Conservation (phyloP, 2,113 vertebrate species). For the Alligator sinensis region DNA sequence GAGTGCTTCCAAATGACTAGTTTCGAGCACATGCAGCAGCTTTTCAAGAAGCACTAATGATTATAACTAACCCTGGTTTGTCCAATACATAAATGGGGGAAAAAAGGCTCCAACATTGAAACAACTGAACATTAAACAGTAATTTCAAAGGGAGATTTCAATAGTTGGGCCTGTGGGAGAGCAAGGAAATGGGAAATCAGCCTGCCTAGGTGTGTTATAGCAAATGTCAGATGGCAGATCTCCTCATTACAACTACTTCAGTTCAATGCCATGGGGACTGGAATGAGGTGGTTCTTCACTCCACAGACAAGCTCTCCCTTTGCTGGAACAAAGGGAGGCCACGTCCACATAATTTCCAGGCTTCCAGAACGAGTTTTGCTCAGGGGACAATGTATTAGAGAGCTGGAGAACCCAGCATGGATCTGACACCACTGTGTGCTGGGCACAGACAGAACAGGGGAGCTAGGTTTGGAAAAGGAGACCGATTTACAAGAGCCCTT, state of each 20-base stretch:
- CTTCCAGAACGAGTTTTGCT: background rate
- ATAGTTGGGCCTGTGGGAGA: constrained; percentile 16
- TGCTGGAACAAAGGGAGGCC: accelerated
- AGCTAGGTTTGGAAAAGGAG: background rate
- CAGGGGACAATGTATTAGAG: accelerated
- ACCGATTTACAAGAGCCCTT: background rate
- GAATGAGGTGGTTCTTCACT: background rate
- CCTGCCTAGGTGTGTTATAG: accelerated
- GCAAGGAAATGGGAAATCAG: background rate
- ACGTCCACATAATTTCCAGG: background rate
- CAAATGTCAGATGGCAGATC: background rate
- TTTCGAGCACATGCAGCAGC: constrained; percentile 65
- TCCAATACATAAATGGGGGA: background rate
- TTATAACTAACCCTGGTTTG: constrained; percentile 44
- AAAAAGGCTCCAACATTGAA: constrained; percentile 4
- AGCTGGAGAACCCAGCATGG: background rate
- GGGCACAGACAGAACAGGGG: background rate
- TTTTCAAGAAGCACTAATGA: constrained; percentile 72
- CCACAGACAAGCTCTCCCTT: background rate
- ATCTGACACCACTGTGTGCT: background rate
- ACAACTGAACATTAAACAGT: constrained; percentile 49
- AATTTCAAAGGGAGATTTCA: constrained; percentile 54
- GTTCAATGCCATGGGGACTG: background rate
- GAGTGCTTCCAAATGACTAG: constrained; percentile 74
- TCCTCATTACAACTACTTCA: accelerated